phyloP scores from a whole-genome alignment of 2,113 vertebrate genomes.

The Nestor notabilis region DNA sequence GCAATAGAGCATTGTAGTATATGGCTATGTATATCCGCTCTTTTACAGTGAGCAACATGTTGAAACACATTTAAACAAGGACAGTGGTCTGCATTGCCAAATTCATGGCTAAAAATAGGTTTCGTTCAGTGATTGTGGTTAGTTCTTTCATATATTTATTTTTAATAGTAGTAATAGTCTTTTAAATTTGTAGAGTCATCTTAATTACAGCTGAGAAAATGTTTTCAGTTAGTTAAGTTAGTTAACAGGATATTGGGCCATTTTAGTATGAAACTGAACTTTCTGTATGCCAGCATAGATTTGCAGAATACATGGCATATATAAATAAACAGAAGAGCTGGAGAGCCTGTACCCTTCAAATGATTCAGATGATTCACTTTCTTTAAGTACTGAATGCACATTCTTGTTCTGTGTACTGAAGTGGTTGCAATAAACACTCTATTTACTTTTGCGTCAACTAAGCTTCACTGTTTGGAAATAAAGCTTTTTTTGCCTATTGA shows the following conservation, averaged over 20 bases:
- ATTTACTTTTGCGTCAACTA: background rate
- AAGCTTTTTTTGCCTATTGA: constrained; percentile 25
- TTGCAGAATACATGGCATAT: background rate
- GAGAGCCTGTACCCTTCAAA: background rate
- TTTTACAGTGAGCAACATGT: background rate
- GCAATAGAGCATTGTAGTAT: background rate
- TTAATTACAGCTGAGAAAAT: constrained; percentile 41
- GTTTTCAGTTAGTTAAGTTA: constrained; percentile 31
- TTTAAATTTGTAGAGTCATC: background rate
- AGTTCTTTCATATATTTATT: background rate
- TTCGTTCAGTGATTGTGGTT: background rate
- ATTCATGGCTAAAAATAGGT: background rate
- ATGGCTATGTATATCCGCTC: background rate
- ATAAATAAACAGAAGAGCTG: background rate
- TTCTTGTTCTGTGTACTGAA: background rate
- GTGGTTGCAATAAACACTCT: background rate
- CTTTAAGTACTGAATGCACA: background rate
- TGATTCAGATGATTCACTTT: background rate
- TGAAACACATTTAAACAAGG: background rate
- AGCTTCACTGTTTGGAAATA: constrained; percentile 27
- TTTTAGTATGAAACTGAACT: background rate
- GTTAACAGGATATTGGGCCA: constrained; percentile 11
- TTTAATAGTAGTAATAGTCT: background rate
- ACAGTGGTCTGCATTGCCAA: background rate
- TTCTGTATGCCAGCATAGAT: background rate